These are phyloP conservation scores for Tinea semifulvella DNA, from an alignment of 2,888 invertebrate genomes.

Conservation along the genomic window DNA sequence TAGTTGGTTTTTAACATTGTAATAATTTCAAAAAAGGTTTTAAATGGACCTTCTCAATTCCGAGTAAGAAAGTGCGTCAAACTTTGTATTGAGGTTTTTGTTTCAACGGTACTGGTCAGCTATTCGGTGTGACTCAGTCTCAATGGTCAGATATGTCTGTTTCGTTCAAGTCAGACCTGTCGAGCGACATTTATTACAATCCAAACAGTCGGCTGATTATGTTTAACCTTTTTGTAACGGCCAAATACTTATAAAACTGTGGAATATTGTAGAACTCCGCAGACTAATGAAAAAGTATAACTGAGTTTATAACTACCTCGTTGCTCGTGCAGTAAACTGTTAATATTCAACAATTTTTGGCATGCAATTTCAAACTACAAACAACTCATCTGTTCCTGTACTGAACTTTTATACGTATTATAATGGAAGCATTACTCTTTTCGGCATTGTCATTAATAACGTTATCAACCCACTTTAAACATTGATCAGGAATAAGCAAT, in stretches of 20 bases:
- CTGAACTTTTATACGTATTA: slow-evolving; percentile 5
- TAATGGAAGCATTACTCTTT: neutral
- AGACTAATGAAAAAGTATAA: slow-evolving; percentile 4
- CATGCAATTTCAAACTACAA: slow-evolving; percentile 2
- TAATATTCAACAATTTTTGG: slow-evolving; percentile 10
- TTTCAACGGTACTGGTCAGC: slow-evolving; percentile 2
- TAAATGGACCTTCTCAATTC: too few relatives aligned
- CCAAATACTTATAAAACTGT: neutral
- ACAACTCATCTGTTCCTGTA: neutral
- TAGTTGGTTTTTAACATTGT: too few relatives aligned
- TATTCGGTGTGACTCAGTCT: slow-evolving; percentile 5
- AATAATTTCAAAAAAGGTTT: too few relatives aligned
- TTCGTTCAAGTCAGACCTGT: slow-evolving; percentile 13
- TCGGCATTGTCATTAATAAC: too few relatives aligned
- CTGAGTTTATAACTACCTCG: slow-evolving; percentile 7
- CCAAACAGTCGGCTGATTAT: neutral
- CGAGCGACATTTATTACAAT: slow-evolving; percentile 8
- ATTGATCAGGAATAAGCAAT: too few relatives aligned
- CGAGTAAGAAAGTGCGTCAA: neutral
- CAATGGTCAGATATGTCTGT: slow-evolving; percentile 5
- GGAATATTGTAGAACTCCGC: neutral
- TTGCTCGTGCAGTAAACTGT: slow-evolving; percentile 1
- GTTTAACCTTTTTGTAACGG: neutral
- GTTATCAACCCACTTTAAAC: too few relatives aligned
- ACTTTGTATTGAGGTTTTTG: slow-evolving; percentile 10